Base-by-base conservation (phyloP, 2,113 vertebrate species). In the Notarius quadriscutis region DNA sequence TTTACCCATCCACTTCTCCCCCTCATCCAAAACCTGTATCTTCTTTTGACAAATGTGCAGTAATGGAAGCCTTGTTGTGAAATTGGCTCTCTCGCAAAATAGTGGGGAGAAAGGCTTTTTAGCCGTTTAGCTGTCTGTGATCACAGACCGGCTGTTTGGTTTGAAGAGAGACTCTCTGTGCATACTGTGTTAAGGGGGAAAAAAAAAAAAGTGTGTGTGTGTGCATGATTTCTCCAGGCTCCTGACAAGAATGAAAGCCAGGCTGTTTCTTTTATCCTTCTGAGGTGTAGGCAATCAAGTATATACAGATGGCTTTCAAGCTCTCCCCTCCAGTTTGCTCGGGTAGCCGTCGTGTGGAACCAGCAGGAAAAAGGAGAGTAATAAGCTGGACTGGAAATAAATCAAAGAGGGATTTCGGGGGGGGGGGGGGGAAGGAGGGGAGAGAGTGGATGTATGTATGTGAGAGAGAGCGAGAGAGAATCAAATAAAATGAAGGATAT, bases 81-180 rank as follows among this genome's bases (percentile, higher is more conserved):
- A 94, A 94, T 92, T 92, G 92, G 90, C 89, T 89, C 93, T 93
- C 91, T 94, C 92, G 90, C 90, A 72, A 94, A 93, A 93, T 93
- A 93, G 93, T 57, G 91, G 89, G 74, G 91, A 92, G 53, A 58
- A 80, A 89, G 89, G 91, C 93, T 94, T 94, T 83, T 95, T 92
- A 94, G 93, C 89, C 88, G 91, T 83, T 92, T 88, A 91, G 90
- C 86, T 91, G 84, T 87, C 90, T 92, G 91, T 90, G 91, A 90
- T 93, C 87, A 91, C 92, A 93, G 91, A 90, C 85, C 81, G 90
- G 91, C 91, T 93, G 88, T 85, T 79, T 89, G 90, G 88, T 93
- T 93, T 93, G 90, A 93, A 94, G 92, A 91, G 92, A 90, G 92
- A 89, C 90, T 92, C 93, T 94, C 92, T 91, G 87, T 84, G 50